Evolutionary conservation across 92 coral and sea anemone genomes (phyloP).

Genomic region (Plumapathes pennacea): DNA sequence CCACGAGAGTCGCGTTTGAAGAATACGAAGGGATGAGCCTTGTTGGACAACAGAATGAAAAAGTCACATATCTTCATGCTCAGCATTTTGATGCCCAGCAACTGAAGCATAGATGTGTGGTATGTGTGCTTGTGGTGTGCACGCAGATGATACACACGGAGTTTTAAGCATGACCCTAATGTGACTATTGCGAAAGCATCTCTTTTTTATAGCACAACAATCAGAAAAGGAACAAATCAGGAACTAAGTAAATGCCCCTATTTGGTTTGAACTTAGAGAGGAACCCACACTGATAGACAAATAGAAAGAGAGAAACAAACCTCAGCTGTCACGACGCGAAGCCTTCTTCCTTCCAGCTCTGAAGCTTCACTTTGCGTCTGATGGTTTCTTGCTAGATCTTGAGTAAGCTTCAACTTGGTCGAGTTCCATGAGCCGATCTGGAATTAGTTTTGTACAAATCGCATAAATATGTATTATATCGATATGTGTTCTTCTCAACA

Average conservation of each 20-base stretch:
- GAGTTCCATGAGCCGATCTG: slow-evolving; percentile 33
- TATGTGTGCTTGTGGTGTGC: no score
- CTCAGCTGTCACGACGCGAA: slow-evolving; percentile 23
- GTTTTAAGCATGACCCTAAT: no score
- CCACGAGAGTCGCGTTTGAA: slow-evolving; percentile 15
- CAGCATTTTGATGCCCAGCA: background rate
- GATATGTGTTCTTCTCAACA: no score
- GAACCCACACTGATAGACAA: background rate
- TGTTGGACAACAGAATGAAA: no score
- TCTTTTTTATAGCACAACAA: background rate
- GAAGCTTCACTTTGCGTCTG: background rate
- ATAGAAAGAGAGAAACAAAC: slow-evolving; percentile 1
- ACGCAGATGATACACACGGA: no score
- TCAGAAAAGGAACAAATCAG: no score
- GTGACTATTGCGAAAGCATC: background rate
- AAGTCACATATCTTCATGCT: no score
- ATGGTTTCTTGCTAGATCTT: slow-evolving; percentile 10
- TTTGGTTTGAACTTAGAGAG: no score
- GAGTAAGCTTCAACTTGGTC: background rate
- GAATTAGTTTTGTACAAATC: no score
- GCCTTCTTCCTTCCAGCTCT: slow-evolving; percentile 38
- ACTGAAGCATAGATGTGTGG: no score
- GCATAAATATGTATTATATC: no score
- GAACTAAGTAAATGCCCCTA: no score
- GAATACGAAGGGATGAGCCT: slow-evolving; percentile 39